Conservation (phyloP, 2,888 invertebrate species). For the Coleophora flavipennella region DNA sequence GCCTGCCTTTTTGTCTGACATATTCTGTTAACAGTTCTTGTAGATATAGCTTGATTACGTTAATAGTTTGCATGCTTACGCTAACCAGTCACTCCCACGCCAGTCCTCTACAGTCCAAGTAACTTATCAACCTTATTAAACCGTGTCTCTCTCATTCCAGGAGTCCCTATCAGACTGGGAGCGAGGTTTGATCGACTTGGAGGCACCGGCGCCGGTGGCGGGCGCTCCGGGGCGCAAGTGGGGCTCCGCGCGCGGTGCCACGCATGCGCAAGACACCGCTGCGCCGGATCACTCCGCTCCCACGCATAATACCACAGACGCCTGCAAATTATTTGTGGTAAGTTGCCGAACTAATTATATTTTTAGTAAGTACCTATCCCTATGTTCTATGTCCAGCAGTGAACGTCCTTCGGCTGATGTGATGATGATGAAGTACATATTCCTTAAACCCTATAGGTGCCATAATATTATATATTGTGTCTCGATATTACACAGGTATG, state of each 20-base stretch:
- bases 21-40: no score
- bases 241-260: slow-evolving; percentile 39
- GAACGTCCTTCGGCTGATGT: no score
- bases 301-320: slow-evolving; percentile 44
- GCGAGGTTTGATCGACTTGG: slow-evolving; percentile 34
- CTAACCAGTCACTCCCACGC: no score
- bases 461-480: no score
- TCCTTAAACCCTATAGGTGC: no score
- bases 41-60: no score
- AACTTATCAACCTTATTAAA: neutral
- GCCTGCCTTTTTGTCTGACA: no score
- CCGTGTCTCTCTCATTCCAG: slow-evolving; percentile 28
- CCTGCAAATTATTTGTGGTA: slow-evolving; percentile 43
- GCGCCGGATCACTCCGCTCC: slow-evolving; percentile 39
- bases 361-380: neutral
- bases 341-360: slow-evolving; percentile 4
- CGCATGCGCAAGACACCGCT: slow-evolving; percentile 55
- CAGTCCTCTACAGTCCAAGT: no score
- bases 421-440: no score
- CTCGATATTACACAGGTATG: no score
- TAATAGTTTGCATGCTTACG: no score
- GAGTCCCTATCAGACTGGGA: slow-evolving; percentile 59
- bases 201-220: slow-evolving; percentile 28
- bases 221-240: slow-evolving; percentile 47
- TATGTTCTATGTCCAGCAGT: no score